Evolutionary conservation across 2,113 vertebrate genomes (phyloP), one percentile per base, ranked within the genome.

Genomic region (Xiphophorus maculatus): DNA sequence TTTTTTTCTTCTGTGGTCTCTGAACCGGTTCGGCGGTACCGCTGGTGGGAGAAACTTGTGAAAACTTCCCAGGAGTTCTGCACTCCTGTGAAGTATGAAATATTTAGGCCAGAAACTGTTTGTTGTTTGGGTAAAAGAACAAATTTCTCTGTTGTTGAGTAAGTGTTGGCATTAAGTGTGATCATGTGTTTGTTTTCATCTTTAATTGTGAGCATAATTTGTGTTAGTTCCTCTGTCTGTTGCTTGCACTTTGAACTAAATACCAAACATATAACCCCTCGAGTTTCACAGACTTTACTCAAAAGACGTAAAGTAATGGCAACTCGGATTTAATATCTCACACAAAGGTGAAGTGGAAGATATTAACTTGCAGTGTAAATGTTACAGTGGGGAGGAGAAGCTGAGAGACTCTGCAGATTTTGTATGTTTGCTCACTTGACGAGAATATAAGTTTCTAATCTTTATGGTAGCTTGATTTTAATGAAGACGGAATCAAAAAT

Each of bases 171-270:
- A 29, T 64, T 51, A 63, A 61, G 81, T 74, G 86, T 74, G 68
- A 19, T 40, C 14, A 66, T 83, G 25, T 83, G 33, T 74, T 71
- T 67, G 60, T 44, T 28, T 65, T 66, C 3, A 58, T n/a, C 51
- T 9, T 66, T 83, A 17, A 68, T 78, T 66, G 14, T 74, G 65
- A 77, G 28, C 81, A 68, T 66, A 5, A 51, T 25, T 27, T 58
- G 25, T 62, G 13, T 37, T 30, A 60, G 28, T 40, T 75, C 73
- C 32, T 80, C 67, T 58, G 48, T 77, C 62, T 79, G 64, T 62
- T 79, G 81, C 83, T 80, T 91, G 88, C 83, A 84, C 71, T 87
- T 74, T 65, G 64, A 80, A 69, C 81, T 66, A 58, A 81, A 35
- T 19, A 35, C 35, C 40, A 37, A 63, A 42, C 10, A 67, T 29